Base-by-base conservation (phyloP, 2,888 invertebrate species). In the Agrochola lota region DNA sequence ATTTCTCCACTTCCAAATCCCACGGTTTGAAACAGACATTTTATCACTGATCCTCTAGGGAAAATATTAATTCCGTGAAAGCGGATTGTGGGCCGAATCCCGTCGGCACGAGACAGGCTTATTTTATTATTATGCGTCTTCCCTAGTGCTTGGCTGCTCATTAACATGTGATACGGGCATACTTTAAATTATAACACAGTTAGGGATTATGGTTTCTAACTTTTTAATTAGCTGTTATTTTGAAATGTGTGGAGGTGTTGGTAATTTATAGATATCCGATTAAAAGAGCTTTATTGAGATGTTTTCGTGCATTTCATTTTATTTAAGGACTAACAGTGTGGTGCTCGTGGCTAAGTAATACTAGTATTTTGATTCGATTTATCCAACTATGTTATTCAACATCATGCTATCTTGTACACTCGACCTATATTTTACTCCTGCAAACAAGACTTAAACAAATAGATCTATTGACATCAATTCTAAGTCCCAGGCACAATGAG, bases 1-100 rank as follows among this genome's bases (percentile, higher is more conserved):
- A 82, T 64, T 70, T 52, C 67, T 69, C 6, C 46, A 62, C 68
- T 74, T 17, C 59, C 2, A 68, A 59, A 78, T 79, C 75, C 74
- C 30, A 75, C 15, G 57, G 30, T 60, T 69, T 69, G 64, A 77
- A 81, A 71, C 49, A 62, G 55, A 49, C 30, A 70, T 83, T 85
- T 63, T 85, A 78, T 85, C 71, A 83, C 49, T 78, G 72, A 63
- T 71, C 59, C 83, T 83, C 78, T 49, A 57, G 87, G 80, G 85
- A 81, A 83, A 80, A 87, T 81, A 78, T 83, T 83, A 87, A 88
- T 87, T 83, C 69, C 62, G 66, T 74, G 64, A 81, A 87, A 88
- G 81, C 83, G 83, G 87, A 87, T 87, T 88, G 74, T 78, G 59
- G 73, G 74, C 73, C 57, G 69, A 77, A 83, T 85, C 77, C 75